Base-by-base conservation (phyloP, 2,113 vertebrate species). In the Amazona vittata region DNA sequence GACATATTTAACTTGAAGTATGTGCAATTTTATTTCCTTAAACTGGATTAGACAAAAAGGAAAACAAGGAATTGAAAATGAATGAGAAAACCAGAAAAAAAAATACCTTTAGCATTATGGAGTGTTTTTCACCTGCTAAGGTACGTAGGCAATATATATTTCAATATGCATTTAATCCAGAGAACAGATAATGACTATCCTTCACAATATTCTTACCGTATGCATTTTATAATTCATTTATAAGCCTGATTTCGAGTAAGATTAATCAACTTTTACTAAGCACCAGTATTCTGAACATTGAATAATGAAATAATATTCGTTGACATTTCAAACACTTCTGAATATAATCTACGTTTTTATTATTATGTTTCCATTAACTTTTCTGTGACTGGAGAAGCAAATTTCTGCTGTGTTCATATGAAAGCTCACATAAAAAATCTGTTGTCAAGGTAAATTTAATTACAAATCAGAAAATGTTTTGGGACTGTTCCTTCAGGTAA, bases 381-480 rank as follows among this genome's bases (percentile, higher is more conserved):
- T 85, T 83, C 49, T 80, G 71, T 70, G 76, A 77, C 49, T 67
- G 53, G 16, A 73, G n/a, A 91, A 83, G 10, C 31, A 91, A 86
- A 67, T 70, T 70, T 0, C 1, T 43, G 10, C 12, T 83, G 22
- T 43, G 22, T 67, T 87, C n/a, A 43, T 76, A 69, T 50, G 79
- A 80, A 90, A 93, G 25, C 37, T 85, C 84, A 93, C 10, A 74
- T 76, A 77, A 97, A 93, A 86, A 70, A 44, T 65, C 33, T 93
- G 28, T 90, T 67, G 75, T 83, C 75, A 95, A 86, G 33, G 35
- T 59, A 86, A 94, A 92, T n/a, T 70, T 96, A 88, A 93, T 90
- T 90, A 83, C 33, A 86, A 74, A 83, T 53, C 44, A 88, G 53
- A 91, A 95, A 67, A 67, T 26, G 1, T 73, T 90, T 95, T 50